Evolutionary conservation across 2,888 invertebrate genomes (phyloP), one percentile per base, ranked within the genome.

Genomic region (Eupithecia abbreviata): DNA sequence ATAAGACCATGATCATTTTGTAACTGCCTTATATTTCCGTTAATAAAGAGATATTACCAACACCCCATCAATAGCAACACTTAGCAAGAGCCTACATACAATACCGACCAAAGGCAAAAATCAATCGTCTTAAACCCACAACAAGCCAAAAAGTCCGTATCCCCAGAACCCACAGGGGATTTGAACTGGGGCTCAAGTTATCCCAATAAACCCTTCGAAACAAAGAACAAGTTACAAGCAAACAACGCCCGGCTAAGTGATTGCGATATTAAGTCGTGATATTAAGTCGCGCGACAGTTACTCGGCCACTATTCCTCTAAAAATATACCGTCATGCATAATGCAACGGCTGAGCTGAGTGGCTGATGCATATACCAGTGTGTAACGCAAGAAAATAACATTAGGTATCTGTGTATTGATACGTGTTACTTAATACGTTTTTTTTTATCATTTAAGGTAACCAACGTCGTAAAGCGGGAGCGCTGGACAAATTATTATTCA

Each of bases 261-360:
- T 85, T 85, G 85, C 83, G 81, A 82, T 80, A 83, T 83, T 81
- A 85, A 83, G 81, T 81, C 74, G 80, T 81, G 80, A 82, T 80
- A 82, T 82, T 81, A 85, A 83, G 81, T 80, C 75, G 80, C 82
- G 80, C 78, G 76, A 77, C 76, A 68, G 66, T 42, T 41, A 43
- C 67, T 43, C 77, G 75, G 73, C 79, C 74, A 78, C 77, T 78
- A 78, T 79, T 79, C 82, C 81, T 83, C 82, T 84, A 85, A 86
- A 86, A 86, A 88, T 88, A 87, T 87, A 87, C 83, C 83, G 83
- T 78, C 87, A 87, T 87, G 86, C 87, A 87, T 87, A 81, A 87
- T 87, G 86, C 86, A 87, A 73, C 30, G 62, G 74, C 68, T 71
- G 68, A 72, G 70, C 74, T 78, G 73, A 77, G 71, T 80, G 78